phyloP scores from a whole-genome alignment of 2,888 invertebrate genomes.

The Lepeophtheirus nordmannii region DNA sequence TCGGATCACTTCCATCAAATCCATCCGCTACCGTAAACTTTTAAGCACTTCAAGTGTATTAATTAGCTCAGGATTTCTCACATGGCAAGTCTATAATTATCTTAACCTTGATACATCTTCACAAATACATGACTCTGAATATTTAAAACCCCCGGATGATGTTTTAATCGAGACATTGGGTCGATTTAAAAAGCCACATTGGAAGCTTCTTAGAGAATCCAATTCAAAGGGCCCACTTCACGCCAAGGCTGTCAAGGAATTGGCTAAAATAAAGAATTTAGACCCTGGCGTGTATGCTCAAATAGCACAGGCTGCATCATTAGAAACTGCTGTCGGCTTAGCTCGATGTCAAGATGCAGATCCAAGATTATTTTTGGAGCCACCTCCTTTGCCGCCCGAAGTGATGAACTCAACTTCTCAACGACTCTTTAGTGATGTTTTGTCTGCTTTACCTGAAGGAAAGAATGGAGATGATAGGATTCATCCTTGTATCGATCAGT shows the following conservation, averaged over 20 bases:
- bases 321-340: constrained; percentile 55
- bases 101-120: neutral
- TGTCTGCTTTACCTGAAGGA: constrained; percentile 35
- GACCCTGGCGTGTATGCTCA: constrained; percentile 46
- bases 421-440: constrained; percentile 36
- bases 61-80: neutral
- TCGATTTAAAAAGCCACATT: neutral
- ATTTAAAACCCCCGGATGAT: constrained; percentile 2
- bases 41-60: neutral
- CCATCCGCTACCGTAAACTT: neutral
- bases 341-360: constrained; percentile 56
- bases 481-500: constrained; percentile 40
- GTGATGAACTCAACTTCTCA: constrained; percentile 27
- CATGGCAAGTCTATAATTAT: constrained; percentile 6
- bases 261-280: neutral
- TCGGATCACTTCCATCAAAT: neutral
- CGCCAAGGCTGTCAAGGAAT: constrained; percentile 7
- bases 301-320: constrained; percentile 62
- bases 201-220: neutral
- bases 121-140: neutral
- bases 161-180: neutral
- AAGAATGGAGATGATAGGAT: constrained; percentile 29
- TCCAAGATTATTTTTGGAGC: constrained; percentile 54
- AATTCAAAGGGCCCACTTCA: neutral
- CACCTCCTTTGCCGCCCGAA: constrained; percentile 33